A percentile compares a stretch with the other conserved stretches of the same genome.
Evolutionary conservation across 2,797 vertebrate species (phyloP).

Genomic region (Enteromius treurensis): DNA sequence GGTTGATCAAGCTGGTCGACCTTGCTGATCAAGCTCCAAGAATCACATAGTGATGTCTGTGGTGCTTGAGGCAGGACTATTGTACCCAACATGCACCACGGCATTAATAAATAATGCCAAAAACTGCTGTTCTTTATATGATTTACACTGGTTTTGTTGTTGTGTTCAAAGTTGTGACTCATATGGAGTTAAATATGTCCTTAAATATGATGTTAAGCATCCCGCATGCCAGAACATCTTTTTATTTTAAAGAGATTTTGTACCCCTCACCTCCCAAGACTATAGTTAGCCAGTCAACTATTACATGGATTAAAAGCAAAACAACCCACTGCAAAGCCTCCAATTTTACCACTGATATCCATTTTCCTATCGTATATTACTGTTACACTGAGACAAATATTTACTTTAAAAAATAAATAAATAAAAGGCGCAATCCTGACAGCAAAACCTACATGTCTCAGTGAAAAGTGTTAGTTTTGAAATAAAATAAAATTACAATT

Average conservation of each 20-base stretch:
- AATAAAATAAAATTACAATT: background rate
- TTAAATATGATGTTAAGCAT: slow-evolving; percentile 26
- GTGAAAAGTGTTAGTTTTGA: background rate
- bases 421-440: background rate
- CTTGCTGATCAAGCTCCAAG: slow-evolving; percentile 5
- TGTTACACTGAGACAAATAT: background rate
- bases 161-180: background rate
- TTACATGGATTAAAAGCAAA: slow-evolving; percentile 1
- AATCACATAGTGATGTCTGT: slow-evolving; percentile 5
- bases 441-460: background rate
- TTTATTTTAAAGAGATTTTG: background rate
- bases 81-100: background rate
- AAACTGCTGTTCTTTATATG: slow-evolving; percentile 4
- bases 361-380: background rate
- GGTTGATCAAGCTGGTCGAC: background rate
- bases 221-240: background rate
- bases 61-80: background rate
- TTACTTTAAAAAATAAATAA: background rate
- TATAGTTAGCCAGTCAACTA: background rate
- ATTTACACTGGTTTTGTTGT: background rate
- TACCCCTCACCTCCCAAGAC: background rate
- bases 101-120: slow-evolving; percentile 16
- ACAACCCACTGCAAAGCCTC: background rate
- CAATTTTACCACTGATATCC: background rate
- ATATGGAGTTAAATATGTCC: background rate